Percentiles rank a stretch among this genome's conserved stretches.
Evolutionary conservation across 2,888 invertebrate genomes (phyloP).

Genomic region (Pegoplata infirma): DNA sequence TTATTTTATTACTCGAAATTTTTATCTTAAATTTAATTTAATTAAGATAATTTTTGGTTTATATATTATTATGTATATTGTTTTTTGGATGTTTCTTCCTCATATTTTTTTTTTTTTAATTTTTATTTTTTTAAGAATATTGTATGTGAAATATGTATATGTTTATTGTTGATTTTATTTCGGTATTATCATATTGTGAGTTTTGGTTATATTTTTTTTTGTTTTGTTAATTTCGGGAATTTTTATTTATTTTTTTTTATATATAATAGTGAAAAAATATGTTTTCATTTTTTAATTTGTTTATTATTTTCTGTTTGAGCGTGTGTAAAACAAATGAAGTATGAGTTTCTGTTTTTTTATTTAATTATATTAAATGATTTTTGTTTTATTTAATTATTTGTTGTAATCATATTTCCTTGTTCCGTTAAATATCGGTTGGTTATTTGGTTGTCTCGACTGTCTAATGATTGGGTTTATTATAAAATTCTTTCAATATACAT

Average conservation of each 20-base stretch:
- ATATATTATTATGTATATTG: constrained; percentile 41
- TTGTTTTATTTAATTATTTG: constrained; percentile 45
- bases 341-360: constrained; percentile 38
- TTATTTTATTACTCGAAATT: no score
- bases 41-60: not conserved
- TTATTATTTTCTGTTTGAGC: constrained; percentile 51
- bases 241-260: constrained; percentile 54
- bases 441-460: constrained; percentile 60
- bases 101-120: constrained; percentile 42
- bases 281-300: constrained; percentile 51
- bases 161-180: constrained; percentile 42
- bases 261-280: constrained; percentile 67
- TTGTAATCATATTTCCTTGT: constrained; percentile 57
- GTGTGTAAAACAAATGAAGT: constrained; percentile 56
- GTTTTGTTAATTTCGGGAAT: constrained; percentile 68
- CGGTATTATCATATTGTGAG: constrained; percentile 34
- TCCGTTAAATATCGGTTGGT: constrained; percentile 63
- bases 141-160: constrained; percentile 67
- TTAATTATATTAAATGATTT: constrained; percentile 33
- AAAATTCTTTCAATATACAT: constrained; percentile 33
- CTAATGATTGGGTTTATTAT: constrained; percentile 51
- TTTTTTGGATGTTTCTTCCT: constrained; percentile 30
- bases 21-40: not conserved
- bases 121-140: constrained; percentile 60
- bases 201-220: constrained; percentile 48